Conservation (phyloP, 2,888 invertebrate species). For the Heteromurus nitidus region DNA sequence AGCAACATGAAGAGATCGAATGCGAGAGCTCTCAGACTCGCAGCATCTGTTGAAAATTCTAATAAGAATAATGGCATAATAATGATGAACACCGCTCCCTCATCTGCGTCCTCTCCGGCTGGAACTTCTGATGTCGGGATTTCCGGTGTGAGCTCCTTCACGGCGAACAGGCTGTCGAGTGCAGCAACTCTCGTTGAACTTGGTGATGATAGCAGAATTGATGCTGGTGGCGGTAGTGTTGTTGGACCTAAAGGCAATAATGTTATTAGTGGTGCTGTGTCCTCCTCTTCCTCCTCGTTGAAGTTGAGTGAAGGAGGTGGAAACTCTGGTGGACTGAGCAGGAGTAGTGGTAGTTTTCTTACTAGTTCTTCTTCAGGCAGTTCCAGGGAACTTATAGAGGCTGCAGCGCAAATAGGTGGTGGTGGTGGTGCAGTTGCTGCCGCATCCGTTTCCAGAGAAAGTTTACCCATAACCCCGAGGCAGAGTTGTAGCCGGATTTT, state of each 20-base stretch:
- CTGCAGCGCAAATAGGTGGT: conserved; percentile 9
- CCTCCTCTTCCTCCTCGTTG: conserved; percentile 9
- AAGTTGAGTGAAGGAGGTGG: background rate
- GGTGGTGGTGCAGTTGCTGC: conserved; percentile 23
- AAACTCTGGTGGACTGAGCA: background rate
- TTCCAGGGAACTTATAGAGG: conserved; percentile 31
- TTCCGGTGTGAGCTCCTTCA: conserved; percentile 53
- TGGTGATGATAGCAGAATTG: conserved; percentile 21
- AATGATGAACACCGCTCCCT: conserved; percentile 39
- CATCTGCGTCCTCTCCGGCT: conserved; percentile 36
- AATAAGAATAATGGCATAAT: conserved; percentile 33
- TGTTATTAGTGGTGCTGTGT: conserved; percentile 39
- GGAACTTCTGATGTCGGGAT: conserved; percentile 33
- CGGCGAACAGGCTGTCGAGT: conserved; percentile 42
- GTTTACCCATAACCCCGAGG: conserved; percentile 49
- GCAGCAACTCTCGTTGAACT: conserved; percentile 28
- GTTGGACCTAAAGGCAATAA: conserved; percentile 43
- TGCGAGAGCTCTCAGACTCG: conserved; percentile 32
- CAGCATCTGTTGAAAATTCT: conserved; percentile 42
- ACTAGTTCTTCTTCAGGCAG: conserved; percentile 38
- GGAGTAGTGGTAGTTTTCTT: conserved; percentile 36
- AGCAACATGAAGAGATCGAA: conserved; percentile 38
- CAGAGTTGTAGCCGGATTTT: conserved; percentile 67
- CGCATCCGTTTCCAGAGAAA: conserved; percentile 41
- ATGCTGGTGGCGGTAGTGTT: conserved; percentile 34